Conservation (phyloP, 37 sponge, comb jelly and placozoan species). For the Spongia lamella region DNA sequence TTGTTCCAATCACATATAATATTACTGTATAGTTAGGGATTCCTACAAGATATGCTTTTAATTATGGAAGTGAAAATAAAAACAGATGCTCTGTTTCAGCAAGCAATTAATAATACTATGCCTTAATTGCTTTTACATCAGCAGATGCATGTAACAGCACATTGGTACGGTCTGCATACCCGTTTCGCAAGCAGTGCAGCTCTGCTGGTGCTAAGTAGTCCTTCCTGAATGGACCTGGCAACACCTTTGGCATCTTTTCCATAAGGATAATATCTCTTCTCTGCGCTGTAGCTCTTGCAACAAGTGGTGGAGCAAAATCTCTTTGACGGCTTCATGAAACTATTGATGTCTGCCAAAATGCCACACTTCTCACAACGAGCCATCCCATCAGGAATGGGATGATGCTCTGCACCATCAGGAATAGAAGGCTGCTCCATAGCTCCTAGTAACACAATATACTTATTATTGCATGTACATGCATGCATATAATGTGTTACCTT, state of each 20-base stretch:
- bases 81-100: no score
- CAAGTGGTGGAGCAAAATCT: constrained; percentile 73
- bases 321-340: constrained; percentile 48
- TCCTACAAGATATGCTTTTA: no score
- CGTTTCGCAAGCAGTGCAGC: no score
- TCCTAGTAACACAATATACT: no score
- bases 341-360: not conserved
- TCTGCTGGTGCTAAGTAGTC: constrained; percentile 39
- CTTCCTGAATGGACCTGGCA: constrained; percentile 55
- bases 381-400: constrained; percentile 26
- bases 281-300: constrained; percentile 65
- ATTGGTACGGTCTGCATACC: no score
- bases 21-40: no score
- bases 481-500: not conserved
- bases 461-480: not conserved
- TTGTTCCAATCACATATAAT: no score
- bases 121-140: no score
- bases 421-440: no score
- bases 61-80: no score
- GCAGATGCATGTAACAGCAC: no score
- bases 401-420: not conserved
- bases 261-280: constrained; percentile 68
- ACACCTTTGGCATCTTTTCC: constrained; percentile 63
- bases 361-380: constrained; percentile 62
- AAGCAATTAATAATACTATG: no score